Evolutionary conservation across 2,113 vertebrate genomes (phyloP).

Genomic region (Craseonycteris thonglongyai): DNA sequence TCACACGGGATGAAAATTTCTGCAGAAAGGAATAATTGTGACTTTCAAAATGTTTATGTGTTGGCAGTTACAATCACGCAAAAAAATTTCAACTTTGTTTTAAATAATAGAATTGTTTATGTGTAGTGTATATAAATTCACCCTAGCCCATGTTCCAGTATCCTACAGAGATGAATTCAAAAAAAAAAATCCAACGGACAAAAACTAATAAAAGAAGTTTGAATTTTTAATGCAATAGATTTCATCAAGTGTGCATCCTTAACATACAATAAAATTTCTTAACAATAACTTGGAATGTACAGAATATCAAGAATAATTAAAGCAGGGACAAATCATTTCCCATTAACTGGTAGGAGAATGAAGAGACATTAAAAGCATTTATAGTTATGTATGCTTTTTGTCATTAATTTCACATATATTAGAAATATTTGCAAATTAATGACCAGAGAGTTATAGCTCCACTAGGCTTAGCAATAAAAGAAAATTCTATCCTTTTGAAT

Average conservation of each 20-base stretch:
- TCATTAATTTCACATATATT: neutral
- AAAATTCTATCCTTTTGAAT: neutral
- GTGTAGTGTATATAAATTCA: neutral
- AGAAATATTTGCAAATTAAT: neutral
- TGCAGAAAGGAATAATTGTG: neutral
- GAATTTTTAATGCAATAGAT: neutral
- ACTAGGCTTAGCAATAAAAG: neutral
- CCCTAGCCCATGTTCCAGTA: neutral
- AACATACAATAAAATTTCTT: neutral
- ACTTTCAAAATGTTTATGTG: neutral
- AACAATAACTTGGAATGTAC: neutral
- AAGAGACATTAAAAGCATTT: neutral
- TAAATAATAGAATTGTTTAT: neutral
- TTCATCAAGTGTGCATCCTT: neutral
- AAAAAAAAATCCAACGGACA: neutral
- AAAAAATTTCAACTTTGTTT: neutral
- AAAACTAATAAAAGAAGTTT: neutral
- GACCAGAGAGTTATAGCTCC: neutral
- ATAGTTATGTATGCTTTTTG: neutral
- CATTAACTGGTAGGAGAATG: neutral
- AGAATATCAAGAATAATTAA: neutral
- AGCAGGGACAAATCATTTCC: neutral
- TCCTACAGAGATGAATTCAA: neutral
- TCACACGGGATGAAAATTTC: neutral
- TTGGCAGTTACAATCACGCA: neutral